Evolutionary conservation across 2,888 invertebrate genomes (phyloP), one percentile per base, ranked within the genome.

Genomic region (Eudemis profundana): DNA sequence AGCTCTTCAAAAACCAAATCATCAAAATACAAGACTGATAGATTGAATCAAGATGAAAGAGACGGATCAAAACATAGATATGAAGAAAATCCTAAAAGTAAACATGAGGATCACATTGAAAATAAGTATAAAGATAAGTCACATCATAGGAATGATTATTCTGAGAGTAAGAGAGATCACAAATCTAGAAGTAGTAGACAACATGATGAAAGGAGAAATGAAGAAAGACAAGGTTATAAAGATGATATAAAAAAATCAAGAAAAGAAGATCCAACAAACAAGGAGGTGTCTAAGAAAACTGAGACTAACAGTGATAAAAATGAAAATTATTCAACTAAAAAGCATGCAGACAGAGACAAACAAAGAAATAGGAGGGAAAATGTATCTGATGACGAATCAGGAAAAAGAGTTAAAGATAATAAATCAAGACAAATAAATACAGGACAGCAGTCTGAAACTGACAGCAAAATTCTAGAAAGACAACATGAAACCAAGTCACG

Each of bases 401-500:
- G 10, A 60, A 67, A 38, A 12, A 56, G 21, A 36, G 59, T 36
- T 17, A 33, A 51, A 3, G 19, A 33, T 4, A 56, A 56, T 27
- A 36, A 53, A 46, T 29, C 21, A 61, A 53, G 36, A 27, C 38
- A 29, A 47, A 14, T 12, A 3, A 51, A 49, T 83, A n/a, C n/a
- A n/a, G 70, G 66, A 29, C 23, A 59, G 19, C 42, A 47, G 14
- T 29, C 51, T 14, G 33, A 56, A 44, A 14, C 10, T 15, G 62
- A 56, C 12, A 53, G 36, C 40, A 44, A 50, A n/a, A 47, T 62
- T 23, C 42, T 56, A 64, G 70, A 75, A 21, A 67, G 50, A 72
- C 66, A 82, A 86, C 72, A 84, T 81, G 70, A 73, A 80, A 72
- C 77, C 81, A 71, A 83, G 83, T 69, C 72, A 47, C 19, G 19